Conservation (phyloP, 2,888 invertebrate genomes). For the Epinotia demarniana region DNA sequence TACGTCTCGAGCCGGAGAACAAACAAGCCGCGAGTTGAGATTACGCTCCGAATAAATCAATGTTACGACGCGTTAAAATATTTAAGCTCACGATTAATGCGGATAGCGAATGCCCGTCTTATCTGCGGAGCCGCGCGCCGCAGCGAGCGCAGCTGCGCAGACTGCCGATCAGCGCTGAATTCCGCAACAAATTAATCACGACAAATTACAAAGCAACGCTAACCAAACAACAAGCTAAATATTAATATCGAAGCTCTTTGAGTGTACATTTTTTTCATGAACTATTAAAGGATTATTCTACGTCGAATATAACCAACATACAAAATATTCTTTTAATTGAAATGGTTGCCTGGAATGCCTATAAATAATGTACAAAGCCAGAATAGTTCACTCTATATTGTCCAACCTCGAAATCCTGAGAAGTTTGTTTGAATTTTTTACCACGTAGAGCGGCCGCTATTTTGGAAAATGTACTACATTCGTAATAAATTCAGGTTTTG, state of each 20-base stretch:
- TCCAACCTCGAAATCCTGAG: too few species aligned
- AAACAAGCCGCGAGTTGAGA: conserved; percentile 82
- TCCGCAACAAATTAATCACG: conserved; percentile 58
- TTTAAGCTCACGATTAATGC: conserved; percentile 84
- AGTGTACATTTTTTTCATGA: not conserved
- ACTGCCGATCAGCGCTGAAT: conserved; percentile 57
- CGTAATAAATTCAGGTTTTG: too few species aligned
- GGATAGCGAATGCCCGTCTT: conserved; percentile 70
- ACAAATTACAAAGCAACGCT: conserved; percentile 53
- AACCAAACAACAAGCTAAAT: conserved; percentile 28
- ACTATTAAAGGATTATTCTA: not conserved
- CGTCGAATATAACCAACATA: not conserved
- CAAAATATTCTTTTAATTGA: not conserved
- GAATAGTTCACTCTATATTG: too few species aligned
- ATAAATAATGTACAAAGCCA: too few species aligned
- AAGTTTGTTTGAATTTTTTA: too few species aligned
- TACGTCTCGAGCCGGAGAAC: conserved; percentile 81
- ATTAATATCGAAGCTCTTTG: conserved; percentile 16
- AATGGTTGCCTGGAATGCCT: not conserved
- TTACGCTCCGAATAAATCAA: conserved; percentile 83
- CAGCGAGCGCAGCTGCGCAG: conserved; percentile 62
- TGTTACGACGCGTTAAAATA: conserved; percentile 84
- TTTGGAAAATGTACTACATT: too few species aligned
- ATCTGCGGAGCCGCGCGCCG: conserved; percentile 63
- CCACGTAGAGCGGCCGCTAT: too few species aligned